Evolutionary conservation across 2,888 invertebrate species (phyloP).

Genomic region (Rugalucina vietnamica): DNA sequence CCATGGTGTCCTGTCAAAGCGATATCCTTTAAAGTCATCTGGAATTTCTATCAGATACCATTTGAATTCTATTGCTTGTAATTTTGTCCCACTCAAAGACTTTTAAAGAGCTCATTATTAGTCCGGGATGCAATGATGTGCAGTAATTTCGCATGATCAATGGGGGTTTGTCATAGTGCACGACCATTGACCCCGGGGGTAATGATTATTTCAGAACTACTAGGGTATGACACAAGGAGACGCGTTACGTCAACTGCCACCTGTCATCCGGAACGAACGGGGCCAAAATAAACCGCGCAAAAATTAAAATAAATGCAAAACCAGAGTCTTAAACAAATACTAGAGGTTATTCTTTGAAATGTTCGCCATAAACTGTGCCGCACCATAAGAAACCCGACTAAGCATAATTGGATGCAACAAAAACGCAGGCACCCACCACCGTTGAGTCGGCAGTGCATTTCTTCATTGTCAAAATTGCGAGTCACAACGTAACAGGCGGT

Average conservation of each 20-base stretch:
- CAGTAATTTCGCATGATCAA: slow-evolving; percentile 42
- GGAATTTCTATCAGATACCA: no score
- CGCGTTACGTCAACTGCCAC: slow-evolving; percentile 53
- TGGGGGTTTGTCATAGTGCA: slow-evolving; percentile 44
- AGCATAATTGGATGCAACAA: no score
- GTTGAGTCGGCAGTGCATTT: no score
- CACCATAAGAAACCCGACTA: no score
- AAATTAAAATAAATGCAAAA: not conserved
- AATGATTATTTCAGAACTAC: slow-evolving; percentile 57
- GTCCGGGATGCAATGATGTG: not conserved
- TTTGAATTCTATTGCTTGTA: not conserved
- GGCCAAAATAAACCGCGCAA: not conserved
- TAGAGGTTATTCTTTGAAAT: not conserved
- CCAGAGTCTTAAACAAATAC: not conserved
- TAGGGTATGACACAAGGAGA: slow-evolving; percentile 24
- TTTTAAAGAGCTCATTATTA: not conserved
- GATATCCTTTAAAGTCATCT: no score
- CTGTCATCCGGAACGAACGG: slow-evolving; percentile 20
- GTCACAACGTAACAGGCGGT: no score
- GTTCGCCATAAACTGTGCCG: no score
- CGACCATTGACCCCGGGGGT: slow-evolving; percentile 15
- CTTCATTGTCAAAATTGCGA: no score
- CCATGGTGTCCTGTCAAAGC: no score
- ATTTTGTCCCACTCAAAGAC: not conserved
- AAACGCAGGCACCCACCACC: no score